Conservation (phyloP, 2,113 vertebrate genomes). For the Syngnathoides biaculeatus region DNA sequence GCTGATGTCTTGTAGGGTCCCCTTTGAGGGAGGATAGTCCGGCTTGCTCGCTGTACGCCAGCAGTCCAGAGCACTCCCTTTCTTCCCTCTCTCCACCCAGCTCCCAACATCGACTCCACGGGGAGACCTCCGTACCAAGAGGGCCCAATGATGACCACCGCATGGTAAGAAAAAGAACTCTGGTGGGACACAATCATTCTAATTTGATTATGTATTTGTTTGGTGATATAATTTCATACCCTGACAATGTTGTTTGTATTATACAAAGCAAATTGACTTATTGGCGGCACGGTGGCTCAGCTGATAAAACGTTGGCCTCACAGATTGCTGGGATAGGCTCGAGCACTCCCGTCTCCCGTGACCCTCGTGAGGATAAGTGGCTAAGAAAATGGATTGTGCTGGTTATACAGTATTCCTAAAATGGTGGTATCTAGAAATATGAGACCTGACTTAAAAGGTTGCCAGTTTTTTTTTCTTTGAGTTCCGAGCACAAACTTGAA, state of each 20-base stretch:
- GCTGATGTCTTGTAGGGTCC: slow-evolving; percentile 54
- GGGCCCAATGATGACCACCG: slow-evolving; percentile 68
- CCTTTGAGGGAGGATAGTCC: slow-evolving; percentile 69
- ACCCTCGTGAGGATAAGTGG: no score
- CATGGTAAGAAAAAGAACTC: slow-evolving; percentile 47
- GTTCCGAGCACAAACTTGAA: no score
- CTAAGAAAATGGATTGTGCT: no score
- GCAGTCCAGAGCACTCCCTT: slow-evolving; percentile 73
- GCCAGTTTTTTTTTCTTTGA: no score
- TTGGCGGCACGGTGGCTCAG: no score
- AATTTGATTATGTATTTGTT: neutral
- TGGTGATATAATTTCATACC: neutral
- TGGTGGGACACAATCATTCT: neutral
- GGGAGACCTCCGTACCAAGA: slow-evolving; percentile 66
- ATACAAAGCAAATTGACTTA: neutral
- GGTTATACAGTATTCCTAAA: neutral
- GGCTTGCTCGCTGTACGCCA: slow-evolving; percentile 63
- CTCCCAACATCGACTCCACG: slow-evolving; percentile 61
- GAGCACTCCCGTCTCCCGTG: no score
- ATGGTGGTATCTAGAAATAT: no score
- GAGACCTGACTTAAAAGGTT: no score
- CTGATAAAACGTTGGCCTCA: no score
- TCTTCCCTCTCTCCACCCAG: slow-evolving; percentile 67
- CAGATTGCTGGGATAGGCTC: no score
- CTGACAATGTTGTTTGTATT: neutral